phyloP scores from a whole-genome alignment of 2,113 vertebrate species.

The Nesoenas mayeri region DNA sequence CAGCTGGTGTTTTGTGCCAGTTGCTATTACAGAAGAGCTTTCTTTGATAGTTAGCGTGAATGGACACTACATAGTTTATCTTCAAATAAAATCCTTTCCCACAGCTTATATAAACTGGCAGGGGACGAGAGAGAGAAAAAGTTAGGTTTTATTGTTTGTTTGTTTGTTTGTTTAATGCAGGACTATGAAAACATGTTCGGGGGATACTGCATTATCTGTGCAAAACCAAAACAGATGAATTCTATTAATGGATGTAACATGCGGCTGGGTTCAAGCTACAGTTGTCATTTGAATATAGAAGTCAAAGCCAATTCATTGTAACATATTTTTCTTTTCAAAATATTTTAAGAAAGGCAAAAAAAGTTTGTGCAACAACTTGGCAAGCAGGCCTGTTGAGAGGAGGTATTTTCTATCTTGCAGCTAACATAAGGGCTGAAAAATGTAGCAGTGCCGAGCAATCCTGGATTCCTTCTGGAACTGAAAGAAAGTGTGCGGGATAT shows the following conservation, averaged over 20 bases:
- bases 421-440: slow-evolving; percentile 71
- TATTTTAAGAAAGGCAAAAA: slow-evolving; percentile 73
- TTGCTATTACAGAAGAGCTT: slow-evolving; percentile 52
- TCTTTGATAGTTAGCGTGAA: slow-evolving; percentile 20
- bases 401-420: slow-evolving; percentile 69
- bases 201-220: slow-evolving; percentile 37
- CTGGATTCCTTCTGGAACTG: slow-evolving; percentile 51
- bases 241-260: slow-evolving; percentile 54
- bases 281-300: slow-evolving; percentile 56
- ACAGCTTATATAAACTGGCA: not conserved
- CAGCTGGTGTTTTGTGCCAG: slow-evolving; percentile 30
- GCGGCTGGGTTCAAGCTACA: slow-evolving; percentile 49
- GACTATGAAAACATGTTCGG: not conserved
- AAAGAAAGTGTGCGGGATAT: slow-evolving; percentile 46
- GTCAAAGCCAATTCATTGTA: slow-evolving; percentile 60
- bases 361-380: slow-evolving; percentile 74
- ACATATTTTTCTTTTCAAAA: slow-evolving; percentile 79
- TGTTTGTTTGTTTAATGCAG: not conserved
- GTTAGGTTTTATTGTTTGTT: not conserved
- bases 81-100: not conserved
- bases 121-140: not conserved
- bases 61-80: slow-evolving; percentile 26
- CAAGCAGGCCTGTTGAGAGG: slow-evolving; percentile 64
- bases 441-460: slow-evolving; percentile 48
- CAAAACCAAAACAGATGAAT: slow-evolving; percentile 52